Conservation (phyloP, 1,140 invertebrate species). For the Homalodisca vitripennis region DNA sequence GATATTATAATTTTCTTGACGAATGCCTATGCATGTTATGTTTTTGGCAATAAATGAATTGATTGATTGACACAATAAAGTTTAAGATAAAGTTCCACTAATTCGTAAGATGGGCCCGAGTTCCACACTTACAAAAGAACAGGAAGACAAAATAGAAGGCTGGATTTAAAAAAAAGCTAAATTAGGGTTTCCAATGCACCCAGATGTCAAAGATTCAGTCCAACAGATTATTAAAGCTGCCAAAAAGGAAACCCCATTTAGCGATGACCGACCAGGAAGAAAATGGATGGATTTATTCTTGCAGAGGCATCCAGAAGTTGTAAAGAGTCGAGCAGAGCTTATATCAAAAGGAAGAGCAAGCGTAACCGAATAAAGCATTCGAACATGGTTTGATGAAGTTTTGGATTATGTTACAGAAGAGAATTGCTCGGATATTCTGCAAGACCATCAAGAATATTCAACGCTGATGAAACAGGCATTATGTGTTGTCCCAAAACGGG, state of each 20-base stretch:
- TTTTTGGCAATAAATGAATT: too few species aligned
- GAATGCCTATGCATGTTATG: too few species aligned
- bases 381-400: too few species aligned
- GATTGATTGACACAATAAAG: not conserved
- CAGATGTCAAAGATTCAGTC: slow-evolving; percentile 40
- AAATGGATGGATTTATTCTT: slow-evolving; percentile 29
- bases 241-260: slow-evolving; percentile 16
- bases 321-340: too few species aligned
- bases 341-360: slow-evolving; percentile 9
- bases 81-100: not conserved
- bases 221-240: slow-evolving; percentile 37
- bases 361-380: not conserved
- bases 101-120: not conserved
- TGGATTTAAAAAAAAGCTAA: slow-evolving; percentile 42
- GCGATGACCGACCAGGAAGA: slow-evolving; percentile 21
- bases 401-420: too few species aligned
- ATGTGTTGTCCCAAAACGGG: too few species aligned
- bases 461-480: too few species aligned
- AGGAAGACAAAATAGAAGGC: slow-evolving; percentile 38
- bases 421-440: too few species aligned
- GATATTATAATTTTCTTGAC: too few species aligned
- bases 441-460: too few species aligned
- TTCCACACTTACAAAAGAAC: slow-evolving; percentile 34
- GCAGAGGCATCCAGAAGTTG: not conserved
- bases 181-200: slow-evolving; percentile 43